Evolutionary conservation across 2,888 invertebrate species (phyloP), one percentile per base, ranked within the genome.

Genomic region (Apamea sordens): DNA sequence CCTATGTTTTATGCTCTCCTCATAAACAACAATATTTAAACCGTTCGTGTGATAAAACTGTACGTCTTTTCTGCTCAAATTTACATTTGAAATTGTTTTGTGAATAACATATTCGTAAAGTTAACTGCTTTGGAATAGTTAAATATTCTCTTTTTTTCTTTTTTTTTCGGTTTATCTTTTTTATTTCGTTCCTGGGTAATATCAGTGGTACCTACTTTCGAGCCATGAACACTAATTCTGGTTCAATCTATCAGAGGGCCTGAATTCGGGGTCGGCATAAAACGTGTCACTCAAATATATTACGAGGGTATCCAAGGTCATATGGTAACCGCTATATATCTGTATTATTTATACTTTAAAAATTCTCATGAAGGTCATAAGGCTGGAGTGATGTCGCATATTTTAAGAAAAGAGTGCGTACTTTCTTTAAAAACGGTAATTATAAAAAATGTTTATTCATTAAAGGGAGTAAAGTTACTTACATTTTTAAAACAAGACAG

Each of bases 231-330:
- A 79, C 79, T 82, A 88, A 88, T 88, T 82, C 74, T 36, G 73
- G 75, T 80, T 67, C 88, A 88, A 83, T 86, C 75, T 82, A 80
- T 88, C 83, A 86, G 53, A 70, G 53, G n/a, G 73, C 56, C 63
- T 36, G 63, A 73, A 74, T 76, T 87, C 28, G 36, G 68, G 64
- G 53, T 74, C 44, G 75, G 53, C 79, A 84, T 89, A 84, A 89
- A 89, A 89, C 70, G 74, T 53, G 80, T 76, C 87, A 89, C 81
- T 89, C 86, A 82, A 79, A 85, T 64, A 80, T 87, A 86, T 87
- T 82, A 77, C 80, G 73, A 59, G 56, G 56, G n/a, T 56, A 65
- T 50, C 70, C 79, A 83, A 85, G 72, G 76, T 59, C 74, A 61
- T 70, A 68, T 13, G 41, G 47, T 13, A 24, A 68, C 53, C 44